These are phyloP conservation scores for Euthynnus affinis DNA, from an alignment of 2,797 vertebrate species.

Conservation along the genomic window DNA sequence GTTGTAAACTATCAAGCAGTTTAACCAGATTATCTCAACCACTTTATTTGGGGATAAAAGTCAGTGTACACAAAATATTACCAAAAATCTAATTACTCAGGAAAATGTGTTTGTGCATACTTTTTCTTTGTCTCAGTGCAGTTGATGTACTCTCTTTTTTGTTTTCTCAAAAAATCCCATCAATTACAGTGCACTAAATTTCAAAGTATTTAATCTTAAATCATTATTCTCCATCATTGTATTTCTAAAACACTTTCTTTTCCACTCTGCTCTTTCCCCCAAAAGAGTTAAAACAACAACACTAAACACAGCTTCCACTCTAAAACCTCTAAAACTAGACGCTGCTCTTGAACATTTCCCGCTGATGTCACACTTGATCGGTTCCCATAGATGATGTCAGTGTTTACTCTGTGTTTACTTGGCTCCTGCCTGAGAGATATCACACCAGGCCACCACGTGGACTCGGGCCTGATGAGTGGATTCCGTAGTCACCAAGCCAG, in stretches of 20 bases:
- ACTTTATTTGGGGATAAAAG: too few species aligned
- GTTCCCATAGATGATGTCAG: slow-evolving; percentile 77
- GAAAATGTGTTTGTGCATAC: not conserved
- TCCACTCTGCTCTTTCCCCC: not conserved
- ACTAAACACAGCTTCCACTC: slow-evolving; percentile 3
- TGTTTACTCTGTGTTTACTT: slow-evolving; percentile 81
- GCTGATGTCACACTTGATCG: slow-evolving; percentile 69
- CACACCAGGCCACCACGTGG: slow-evolving; percentile 72
- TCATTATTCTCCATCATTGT: not conserved
- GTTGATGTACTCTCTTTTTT: not conserved
- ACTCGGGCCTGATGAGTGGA: slow-evolving; percentile 64
- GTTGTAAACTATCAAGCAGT: too few species aligned
- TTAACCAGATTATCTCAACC: too few species aligned
- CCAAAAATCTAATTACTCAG: too few species aligned
- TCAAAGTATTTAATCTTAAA: not conserved
- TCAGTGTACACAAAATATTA: too few species aligned
- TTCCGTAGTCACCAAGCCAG: slow-evolving; percentile 41
- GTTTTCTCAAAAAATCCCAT: not conserved
- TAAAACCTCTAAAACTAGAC: slow-evolving; percentile 11
- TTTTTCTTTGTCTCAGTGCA: not conserved
- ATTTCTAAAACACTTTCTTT: not conserved
- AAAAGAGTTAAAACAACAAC: slow-evolving; percentile 1
- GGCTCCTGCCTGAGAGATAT: slow-evolving; percentile 78
- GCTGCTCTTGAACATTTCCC: slow-evolving; percentile 41
- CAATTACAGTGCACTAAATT: not conserved